These are phyloP conservation scores for Liasis olivaceus DNA, from an alignment of 2,797 vertebrate genomes.

Conservation along the genomic window DNA sequence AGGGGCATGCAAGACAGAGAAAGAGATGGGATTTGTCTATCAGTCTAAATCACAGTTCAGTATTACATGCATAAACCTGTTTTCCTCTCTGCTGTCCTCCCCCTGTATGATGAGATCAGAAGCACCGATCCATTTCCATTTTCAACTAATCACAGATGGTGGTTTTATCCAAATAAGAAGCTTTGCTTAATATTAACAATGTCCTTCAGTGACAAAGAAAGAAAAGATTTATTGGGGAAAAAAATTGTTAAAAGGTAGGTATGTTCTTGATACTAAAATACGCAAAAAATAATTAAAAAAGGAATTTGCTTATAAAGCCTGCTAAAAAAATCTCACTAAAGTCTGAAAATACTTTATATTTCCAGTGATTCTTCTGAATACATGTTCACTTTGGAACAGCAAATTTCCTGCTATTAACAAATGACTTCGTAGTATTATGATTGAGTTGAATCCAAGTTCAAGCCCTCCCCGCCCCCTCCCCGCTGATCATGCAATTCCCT, in stretches of 20 bases:
- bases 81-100: not conserved
- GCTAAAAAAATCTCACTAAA: not conserved
- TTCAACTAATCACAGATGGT: not conserved
- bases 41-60: not conserved
- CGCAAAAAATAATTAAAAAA: not conserved
- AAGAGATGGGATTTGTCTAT: not conserved
- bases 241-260: not conserved
- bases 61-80: not conserved
- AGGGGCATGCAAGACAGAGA: not conserved
- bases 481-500: not conserved
- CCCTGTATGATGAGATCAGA: not conserved
- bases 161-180: not conserved
- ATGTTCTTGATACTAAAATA: not conserved
- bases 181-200: not conserved
- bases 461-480: too few species aligned
- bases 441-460: not conserved
- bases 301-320: not conserved
- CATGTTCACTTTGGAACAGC: not conserved
- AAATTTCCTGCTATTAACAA: not conserved
- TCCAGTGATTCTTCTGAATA: not conserved
- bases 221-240: not conserved
- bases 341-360: not conserved
- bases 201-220: not conserved
- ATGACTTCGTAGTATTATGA: not conserved
- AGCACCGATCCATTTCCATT: not conserved